Conservation (phyloP, 30 jellyfish, hydroid and myxozoan genomes). For the Turritopsis dohrnii region DNA sequence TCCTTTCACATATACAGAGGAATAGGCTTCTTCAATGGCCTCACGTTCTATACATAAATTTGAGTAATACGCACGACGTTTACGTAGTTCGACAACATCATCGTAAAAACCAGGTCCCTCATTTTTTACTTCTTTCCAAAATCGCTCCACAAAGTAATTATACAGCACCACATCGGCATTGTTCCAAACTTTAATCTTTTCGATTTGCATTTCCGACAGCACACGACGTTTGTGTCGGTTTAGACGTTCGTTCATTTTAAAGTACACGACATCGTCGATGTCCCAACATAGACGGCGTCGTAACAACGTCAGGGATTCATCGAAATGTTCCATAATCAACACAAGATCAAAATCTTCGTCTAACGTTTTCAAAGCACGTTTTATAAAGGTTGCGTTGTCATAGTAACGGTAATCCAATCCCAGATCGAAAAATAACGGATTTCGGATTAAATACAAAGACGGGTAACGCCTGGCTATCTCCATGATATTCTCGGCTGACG, state of each 20-base stretch:
- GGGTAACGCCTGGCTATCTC: constrained; percentile 66
- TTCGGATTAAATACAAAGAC: constrained; percentile 61
- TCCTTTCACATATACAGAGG: constrained; percentile 84
- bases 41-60: constrained; percentile 70
- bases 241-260: constrained; percentile 93
- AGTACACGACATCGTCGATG: constrained; percentile 85
- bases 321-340: constrained; percentile 90
- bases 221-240: constrained; percentile 59
- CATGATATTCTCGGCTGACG: constrained; percentile 50
- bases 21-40: constrained; percentile 78
- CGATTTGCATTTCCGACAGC: constrained; percentile 45
- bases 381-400: constrained; percentile 59
- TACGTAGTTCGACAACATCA: constrained; percentile 60
- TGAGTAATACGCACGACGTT: constrained; percentile 54
- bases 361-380: constrained; percentile 60
- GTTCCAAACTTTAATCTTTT: constrained; percentile 71
- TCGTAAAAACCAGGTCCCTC: constrained; percentile 90
- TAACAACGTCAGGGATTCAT: constrained; percentile 85
- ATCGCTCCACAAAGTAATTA: constrained; percentile 59
- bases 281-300: constrained; percentile 95
- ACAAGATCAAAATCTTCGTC: constrained; percentile 78
- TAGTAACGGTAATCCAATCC: constrained; percentile 74
- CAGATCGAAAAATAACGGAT: constrained; percentile 85
- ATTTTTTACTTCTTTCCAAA: constrained; percentile 83
- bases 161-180: constrained; percentile 82